These are phyloP conservation scores for Ophion slaviceki DNA, from an alignment of 2,888 invertebrate species.

Conservation along the genomic window DNA sequence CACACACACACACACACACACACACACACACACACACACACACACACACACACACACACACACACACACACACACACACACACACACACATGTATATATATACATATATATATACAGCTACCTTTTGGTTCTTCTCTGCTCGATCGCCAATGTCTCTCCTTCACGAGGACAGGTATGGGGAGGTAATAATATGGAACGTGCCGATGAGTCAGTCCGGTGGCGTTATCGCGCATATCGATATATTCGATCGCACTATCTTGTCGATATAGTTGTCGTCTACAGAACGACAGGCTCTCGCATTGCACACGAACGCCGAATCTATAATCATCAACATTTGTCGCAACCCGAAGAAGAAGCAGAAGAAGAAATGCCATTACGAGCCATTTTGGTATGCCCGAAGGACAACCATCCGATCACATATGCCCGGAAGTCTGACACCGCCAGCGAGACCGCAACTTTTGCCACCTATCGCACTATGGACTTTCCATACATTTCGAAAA, in stretches of 20 bases:
- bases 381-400: neutral
- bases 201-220: neutral
- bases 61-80: too few relatives aligned
- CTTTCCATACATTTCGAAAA: too few relatives aligned
- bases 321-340: constrained; percentile 38
- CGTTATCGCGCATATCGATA: too few relatives aligned
- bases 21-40: too few relatives aligned
- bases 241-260: too few relatives aligned
- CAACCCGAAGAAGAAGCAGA: neutral
- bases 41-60: too few relatives aligned
- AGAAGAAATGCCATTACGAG: neutral
- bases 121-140: neutral
- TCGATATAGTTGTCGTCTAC: neutral
- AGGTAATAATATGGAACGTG: constrained; percentile 37
- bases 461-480: too few relatives aligned
- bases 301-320: constrained; percentile 49
- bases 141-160: constrained; percentile 25
- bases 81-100: too few relatives aligned
- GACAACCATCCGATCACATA: too few relatives aligned
- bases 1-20: too few relatives aligned
- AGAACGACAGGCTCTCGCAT: neutral
- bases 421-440: neutral
- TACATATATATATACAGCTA: neutral
- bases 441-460: too few relatives aligned
- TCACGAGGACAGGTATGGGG: neutral